Percentiles rank a stretch among this genome's conserved stretches.
Evolutionary conservation across 2,797 vertebrate species (phyloP).

Genomic region (Neosalanx taihuensis): DNA sequence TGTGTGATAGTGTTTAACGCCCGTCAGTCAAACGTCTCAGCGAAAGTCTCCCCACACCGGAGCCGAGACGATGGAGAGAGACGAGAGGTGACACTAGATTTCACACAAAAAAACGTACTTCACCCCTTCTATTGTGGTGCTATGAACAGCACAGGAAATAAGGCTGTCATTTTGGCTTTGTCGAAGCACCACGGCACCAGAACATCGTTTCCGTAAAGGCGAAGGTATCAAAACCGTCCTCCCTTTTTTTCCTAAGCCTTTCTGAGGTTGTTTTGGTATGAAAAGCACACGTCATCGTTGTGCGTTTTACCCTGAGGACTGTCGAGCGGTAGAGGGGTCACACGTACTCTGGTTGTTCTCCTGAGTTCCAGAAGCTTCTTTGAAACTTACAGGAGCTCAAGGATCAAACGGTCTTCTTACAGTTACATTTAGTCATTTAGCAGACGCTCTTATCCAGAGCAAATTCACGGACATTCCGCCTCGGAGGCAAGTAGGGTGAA

Average conservation of each 20-base stretch:
- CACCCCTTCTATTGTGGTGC: conserved; percentile 24
- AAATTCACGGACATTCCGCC: too few species aligned
- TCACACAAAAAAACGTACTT: conserved; percentile 18
- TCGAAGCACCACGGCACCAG: neutral
- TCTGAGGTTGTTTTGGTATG: neutral
- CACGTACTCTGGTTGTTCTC: neutral
- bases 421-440: neutral
- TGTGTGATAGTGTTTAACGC: conserved; percentile 28
- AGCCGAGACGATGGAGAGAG: neutral
- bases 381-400: neutral
- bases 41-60: conserved; percentile 12
- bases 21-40: conserved; percentile 44
- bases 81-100: conserved; percentile 26
- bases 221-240: neutral
- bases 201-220: neutral
- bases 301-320: conserved; percentile 15
- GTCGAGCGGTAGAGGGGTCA: neutral
- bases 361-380: neutral
- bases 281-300: neutral
- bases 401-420: conserved; percentile 7
- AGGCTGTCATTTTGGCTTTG: conserved; percentile 35
- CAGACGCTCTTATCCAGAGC: too few species aligned
- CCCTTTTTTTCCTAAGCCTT: neutral
- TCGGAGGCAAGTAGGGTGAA: neutral
- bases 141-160: conserved; percentile 20